Conservation (phyloP, 2,113 vertebrate species). For the Maccullochella peelii region DNA sequence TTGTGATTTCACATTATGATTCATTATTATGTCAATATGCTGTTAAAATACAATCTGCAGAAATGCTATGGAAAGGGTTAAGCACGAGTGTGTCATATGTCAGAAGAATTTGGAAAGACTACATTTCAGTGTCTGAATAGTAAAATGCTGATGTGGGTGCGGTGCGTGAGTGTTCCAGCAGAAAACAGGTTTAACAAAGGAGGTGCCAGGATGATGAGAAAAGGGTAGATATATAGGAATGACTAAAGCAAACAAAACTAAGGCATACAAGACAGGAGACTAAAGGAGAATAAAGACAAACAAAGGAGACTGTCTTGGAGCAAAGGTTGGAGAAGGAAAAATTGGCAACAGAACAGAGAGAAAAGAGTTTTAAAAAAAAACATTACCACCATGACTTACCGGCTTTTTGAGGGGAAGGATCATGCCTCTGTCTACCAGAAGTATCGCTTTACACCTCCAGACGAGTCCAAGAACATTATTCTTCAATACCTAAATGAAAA, state of each 20-base stretch:
- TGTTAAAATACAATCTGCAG: neutral
- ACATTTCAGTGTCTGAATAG: neutral
- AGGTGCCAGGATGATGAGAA: neutral
- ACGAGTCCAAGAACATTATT: constrained; percentile 78
- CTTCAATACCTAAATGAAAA: constrained; percentile 84
- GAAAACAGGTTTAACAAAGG: neutral
- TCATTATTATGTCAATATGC: neutral
- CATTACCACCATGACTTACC: constrained; percentile 77
- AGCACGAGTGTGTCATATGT: neutral
- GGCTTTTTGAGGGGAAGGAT: constrained; percentile 84
- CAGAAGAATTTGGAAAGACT: neutral
- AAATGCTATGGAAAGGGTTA: constrained; percentile 43
- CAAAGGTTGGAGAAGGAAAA: neutral
- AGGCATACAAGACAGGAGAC: neutral
- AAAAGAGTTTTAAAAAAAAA: neutral
- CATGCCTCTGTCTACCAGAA: constrained; percentile 86
- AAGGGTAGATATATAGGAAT: neutral
- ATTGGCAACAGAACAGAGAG: neutral
- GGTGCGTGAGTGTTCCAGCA: neutral
- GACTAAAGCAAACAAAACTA: neutral
- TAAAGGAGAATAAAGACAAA: neutral
- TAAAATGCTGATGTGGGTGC: neutral
- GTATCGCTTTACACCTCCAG: constrained; percentile 82
- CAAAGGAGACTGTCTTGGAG: neutral
- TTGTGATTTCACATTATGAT: neutral